phyloP scores from a whole-genome alignment of 2,888 invertebrate genomes.

The Drepanosiphum platanoidis region DNA sequence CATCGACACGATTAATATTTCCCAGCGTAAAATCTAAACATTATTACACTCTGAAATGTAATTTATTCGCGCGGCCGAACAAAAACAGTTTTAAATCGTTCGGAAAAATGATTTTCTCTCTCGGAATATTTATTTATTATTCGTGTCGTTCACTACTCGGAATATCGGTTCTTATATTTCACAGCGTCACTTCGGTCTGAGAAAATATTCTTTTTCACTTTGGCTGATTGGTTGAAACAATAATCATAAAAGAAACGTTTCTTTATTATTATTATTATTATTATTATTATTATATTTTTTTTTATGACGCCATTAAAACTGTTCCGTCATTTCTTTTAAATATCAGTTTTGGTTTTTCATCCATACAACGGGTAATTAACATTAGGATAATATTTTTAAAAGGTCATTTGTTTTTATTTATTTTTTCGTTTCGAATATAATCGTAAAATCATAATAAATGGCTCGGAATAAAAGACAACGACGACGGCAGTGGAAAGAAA shows the following conservation, averaged over 20 bases:
- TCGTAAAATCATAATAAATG: neutral
- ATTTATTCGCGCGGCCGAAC: too few relatives aligned
- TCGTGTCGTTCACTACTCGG: neutral
- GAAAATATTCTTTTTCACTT: conserved; percentile 21
- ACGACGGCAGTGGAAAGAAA: neutral
- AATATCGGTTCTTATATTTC: neutral
- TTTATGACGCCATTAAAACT: conserved; percentile 4
- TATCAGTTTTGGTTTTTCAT: neutral
- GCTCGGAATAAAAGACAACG: neutral
- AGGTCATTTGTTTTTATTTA: neutral
- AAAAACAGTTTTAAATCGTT: neutral
- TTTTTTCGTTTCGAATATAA: neutral
- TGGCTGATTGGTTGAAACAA: conserved; percentile 15
- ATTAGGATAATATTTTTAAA: conserved; percentile 8
- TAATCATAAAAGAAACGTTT: neutral
- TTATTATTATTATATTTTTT: too few relatives aligned
- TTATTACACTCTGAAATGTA: too few relatives aligned
- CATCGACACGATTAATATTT: too few relatives aligned
- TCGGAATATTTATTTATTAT: neutral
- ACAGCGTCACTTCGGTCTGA: neutral
- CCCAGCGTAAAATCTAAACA: too few relatives aligned
- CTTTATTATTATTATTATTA: too few relatives aligned
- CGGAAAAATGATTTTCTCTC: neutral
- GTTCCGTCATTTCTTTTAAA: neutral
- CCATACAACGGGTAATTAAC: neutral